Percentiles rank a stretch among this genome's conserved stretches.
phyloP scores from a whole-genome alignment of 2,888 invertebrate species.

The Steinernema hermaphroditum region DNA sequence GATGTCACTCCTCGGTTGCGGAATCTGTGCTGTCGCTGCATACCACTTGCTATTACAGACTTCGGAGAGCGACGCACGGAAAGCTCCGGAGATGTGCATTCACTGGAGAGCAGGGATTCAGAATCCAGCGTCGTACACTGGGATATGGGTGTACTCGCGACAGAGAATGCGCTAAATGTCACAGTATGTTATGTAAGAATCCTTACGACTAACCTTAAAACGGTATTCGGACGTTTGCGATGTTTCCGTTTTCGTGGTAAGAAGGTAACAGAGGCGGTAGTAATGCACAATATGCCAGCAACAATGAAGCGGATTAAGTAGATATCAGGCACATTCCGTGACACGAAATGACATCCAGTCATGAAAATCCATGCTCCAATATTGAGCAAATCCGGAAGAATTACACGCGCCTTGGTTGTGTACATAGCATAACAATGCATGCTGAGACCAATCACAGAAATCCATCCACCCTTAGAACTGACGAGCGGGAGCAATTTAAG shows the following conservation, averaged over 20 bases:
- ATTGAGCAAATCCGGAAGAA: constrained; percentile 33
- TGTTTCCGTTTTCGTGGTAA: constrained; percentile 39
- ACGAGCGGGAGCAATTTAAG: neutral
- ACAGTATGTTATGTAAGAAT: neutral
- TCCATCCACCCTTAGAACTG: neutral
- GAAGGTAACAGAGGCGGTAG: constrained; percentile 19
- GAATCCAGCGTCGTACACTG: constrained; percentile 48
- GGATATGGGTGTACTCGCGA: constrained; percentile 55
- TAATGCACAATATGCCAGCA: constrained; percentile 11
- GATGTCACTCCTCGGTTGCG: neutral
- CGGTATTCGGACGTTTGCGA: constrained; percentile 34
- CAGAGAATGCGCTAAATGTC: constrained; percentile 53
- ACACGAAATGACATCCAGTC: neutral
- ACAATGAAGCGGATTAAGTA: constrained; percentile 18
- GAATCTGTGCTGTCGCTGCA: neutral
- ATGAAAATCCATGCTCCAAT: constrained; percentile 28
- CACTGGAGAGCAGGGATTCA: neutral
- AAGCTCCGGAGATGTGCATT: no score
- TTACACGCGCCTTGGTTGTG: constrained; percentile 2
- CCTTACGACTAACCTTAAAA: constrained; percentile 6
- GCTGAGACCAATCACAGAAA: neutral
- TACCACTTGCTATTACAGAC: neutral
- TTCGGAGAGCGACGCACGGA: no score
- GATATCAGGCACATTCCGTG: neutral
- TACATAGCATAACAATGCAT: neutral